These are phyloP conservation scores for Acrossocheilus fasciatus DNA, from an alignment of 2,797 vertebrate species.

Conservation along the genomic window DNA sequence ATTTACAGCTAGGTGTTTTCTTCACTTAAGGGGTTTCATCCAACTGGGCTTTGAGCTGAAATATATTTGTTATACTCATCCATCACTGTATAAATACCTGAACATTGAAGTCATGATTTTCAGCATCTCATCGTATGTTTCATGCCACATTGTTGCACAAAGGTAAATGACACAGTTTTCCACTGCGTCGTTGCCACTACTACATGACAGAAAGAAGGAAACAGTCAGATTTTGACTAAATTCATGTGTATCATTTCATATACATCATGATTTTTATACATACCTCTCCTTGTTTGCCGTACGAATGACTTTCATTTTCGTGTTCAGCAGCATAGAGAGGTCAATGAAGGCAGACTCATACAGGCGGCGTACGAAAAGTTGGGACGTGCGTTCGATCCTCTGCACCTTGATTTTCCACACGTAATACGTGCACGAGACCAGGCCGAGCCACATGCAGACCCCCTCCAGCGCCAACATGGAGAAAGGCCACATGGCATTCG, in stretches of 20 bases:
- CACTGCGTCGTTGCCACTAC: constrained; percentile 52
- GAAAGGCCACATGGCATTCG: constrained; percentile 77
- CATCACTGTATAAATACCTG: constrained; percentile 69
- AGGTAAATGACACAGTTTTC: constrained; percentile 82
- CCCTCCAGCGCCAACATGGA: constrained; percentile 77
- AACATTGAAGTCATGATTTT: constrained; percentile 87
- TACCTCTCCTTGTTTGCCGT: constrained; percentile 73
- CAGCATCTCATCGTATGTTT: constrained; percentile 85
- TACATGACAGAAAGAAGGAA: background rate
- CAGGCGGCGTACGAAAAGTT: constrained; percentile 82
- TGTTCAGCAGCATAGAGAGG: constrained; percentile 83
- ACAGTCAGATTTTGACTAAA: background rate
- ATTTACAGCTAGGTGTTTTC: background rate
- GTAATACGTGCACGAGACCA: constrained; percentile 78
- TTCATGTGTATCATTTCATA: background rate
- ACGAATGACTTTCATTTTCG: constrained; percentile 78
- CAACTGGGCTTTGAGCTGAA: background rate
- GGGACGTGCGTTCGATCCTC: constrained; percentile 82
- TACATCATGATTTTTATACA: background rate
- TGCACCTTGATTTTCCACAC: constrained; percentile 81
- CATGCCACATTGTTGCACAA: constrained; percentile 88
- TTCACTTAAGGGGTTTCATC: background rate
- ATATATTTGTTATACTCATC: background rate
- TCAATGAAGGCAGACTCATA: constrained; percentile 86
- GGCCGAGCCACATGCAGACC: constrained; percentile 81